Conservation (phyloP, 2,888 invertebrate species). For the Sylvicola cinctus region DNA sequence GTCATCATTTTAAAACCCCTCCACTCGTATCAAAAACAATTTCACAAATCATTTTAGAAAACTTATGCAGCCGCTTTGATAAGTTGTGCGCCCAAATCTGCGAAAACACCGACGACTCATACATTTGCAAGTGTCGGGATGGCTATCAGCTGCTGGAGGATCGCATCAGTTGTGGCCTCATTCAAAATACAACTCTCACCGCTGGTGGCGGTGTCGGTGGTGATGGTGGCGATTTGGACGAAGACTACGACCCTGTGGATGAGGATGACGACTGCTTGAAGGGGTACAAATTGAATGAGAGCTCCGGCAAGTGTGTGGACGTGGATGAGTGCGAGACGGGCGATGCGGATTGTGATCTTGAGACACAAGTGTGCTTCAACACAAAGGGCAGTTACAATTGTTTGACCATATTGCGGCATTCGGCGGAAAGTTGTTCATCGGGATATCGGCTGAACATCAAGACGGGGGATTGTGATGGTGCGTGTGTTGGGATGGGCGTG, state of each 20-base stretch:
- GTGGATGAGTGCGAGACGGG: slow-evolving; percentile 49
- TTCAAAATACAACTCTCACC: background rate
- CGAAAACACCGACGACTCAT: slow-evolving; percentile 33
- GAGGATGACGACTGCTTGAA: slow-evolving; percentile 18
- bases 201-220: background rate
- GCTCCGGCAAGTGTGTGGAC: slow-evolving; percentile 31
- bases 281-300: slow-evolving; percentile 25
- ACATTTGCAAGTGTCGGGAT: slow-evolving; percentile 27
- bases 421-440: slow-evolving; percentile 11
- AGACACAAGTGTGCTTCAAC: slow-evolving; percentile 44
- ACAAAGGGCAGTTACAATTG: slow-evolving; percentile 45
- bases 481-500: slow-evolving; percentile 3
- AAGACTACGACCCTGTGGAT: slow-evolving; percentile 5
- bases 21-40: background rate
- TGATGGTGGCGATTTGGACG: slow-evolving; percentile 10
- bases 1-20: too few relatives aligned
- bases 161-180: slow-evolving; percentile 26
- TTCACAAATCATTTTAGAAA: slow-evolving; percentile 25
- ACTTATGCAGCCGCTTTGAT: slow-evolving; percentile 33
- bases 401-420: slow-evolving; percentile 12
- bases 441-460: slow-evolving; percentile 34
- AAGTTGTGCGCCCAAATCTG: slow-evolving; percentile 35
- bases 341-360: slow-evolving; percentile 40
- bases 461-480: slow-evolving; percentile 39
- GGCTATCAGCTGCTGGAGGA: slow-evolving; percentile 29